Evolutionary conservation across 2,113 vertebrate genomes (phyloP), one percentile per base, ranked within the genome.

Genomic region (Atrichornis clamosus): DNA sequence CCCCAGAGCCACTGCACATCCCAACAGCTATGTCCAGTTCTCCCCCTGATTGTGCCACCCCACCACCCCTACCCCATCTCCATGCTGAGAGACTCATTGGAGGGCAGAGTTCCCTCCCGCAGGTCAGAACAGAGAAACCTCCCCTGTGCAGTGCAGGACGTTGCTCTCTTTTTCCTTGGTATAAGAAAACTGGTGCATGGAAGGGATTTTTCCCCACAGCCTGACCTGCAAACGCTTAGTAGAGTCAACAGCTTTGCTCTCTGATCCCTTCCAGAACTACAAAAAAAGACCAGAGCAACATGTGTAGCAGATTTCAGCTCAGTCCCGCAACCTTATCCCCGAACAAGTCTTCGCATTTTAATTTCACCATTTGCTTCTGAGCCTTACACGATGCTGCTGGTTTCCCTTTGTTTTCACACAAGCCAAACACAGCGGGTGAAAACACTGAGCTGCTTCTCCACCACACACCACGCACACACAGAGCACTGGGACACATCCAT

Each of bases 131-230:
- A 2, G 55, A 62, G 87, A 64, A 52, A 46, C 24, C 14, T 44
- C 16, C 37, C 15, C 33, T 3, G 2, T 0, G 0, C 37, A 58
- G 21, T 1, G 1, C 16, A 65, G 23, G n/a, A 75, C 0, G 0
- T 27, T 42, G 30, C 6, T 89, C 2, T 89, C 15, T 79, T 96
- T 84, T 65, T 58, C 37, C 27, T 76, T 69, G 18, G 37, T 19
- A 13, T 21, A 39, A 65, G 27, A 39, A 73, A 83, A 37, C 33
- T 33, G 37, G n/a, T 88, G 15, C 32, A 42, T 19, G 37, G 89
- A 88, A 69, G 46, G 30, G 53, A 39, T 76, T 91, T 87, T 70
- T n/a, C 74, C 69, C 44, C 46, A n/a, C 63, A 87, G 78, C 33
- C 78, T 87, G 59, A 85, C 75, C 70, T 87, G 67, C 55, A 92